Percentiles rank a stretch among this genome's conserved stretches.
Conservation (phyloP, 2,888 invertebrate species). For the Parelbella ahira region DNA sequence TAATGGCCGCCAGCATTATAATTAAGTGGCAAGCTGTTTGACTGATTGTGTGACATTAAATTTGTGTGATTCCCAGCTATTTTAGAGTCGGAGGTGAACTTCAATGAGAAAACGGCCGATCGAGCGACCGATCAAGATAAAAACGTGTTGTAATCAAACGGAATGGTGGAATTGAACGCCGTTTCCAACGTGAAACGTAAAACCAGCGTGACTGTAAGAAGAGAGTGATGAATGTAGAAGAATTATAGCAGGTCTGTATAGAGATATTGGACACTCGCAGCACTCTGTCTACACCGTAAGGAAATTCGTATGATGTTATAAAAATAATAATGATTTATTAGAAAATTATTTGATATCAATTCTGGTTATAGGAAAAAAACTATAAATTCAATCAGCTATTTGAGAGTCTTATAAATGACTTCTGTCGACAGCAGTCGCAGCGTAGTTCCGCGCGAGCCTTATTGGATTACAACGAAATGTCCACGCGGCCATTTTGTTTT, state of each 20-base stretch:
- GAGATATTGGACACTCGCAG: no score
- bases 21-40: conserved; percentile 13
- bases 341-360: no score
- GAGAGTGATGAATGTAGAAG: no score
- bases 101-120: background rate
- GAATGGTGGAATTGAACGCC: no score
- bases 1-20: conserved; percentile 8
- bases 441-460: conserved; percentile 20
- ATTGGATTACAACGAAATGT: conserved; percentile 49
- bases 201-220: no score
- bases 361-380: conserved; percentile 3
- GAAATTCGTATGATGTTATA: no score
- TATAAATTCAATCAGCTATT: conserved; percentile 5
- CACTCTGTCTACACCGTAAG: no score
- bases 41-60: conserved; percentile 15
- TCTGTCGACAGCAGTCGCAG: conserved; percentile 8
- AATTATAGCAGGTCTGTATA: no score
- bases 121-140: no score
- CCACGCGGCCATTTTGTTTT: conserved; percentile 49
- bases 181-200: no score
- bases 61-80: conserved; percentile 9
- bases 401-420: conserved; percentile 15
- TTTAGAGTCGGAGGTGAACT: conserved; percentile 6
- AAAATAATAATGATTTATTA: no score
- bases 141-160: no score